A percentile compares a stretch with the other conserved stretches of the same genome.
These are phyloP conservation scores for Trachelipus rathkii DNA, from an alignment of 1,140 invertebrate species.

Conservation along the genomic window DNA sequence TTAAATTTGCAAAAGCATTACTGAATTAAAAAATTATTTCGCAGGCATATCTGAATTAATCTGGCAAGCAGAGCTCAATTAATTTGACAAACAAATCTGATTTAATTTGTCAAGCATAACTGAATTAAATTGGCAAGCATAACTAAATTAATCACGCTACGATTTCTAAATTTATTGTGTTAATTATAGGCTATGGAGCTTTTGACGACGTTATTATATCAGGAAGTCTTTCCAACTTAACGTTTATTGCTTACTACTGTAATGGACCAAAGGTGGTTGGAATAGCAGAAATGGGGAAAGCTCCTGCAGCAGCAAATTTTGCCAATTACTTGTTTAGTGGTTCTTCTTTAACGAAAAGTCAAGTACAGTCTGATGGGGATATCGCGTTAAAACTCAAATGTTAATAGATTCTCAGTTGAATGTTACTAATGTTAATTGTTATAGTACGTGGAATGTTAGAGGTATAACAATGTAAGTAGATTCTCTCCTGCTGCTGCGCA, in stretches of 20 bases:
- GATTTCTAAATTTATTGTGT: constrained; percentile 16
- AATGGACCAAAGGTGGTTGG: constrained; percentile 69
- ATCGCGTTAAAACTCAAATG: constrained; percentile 31
- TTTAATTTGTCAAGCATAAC: no score
- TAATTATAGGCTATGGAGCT: constrained; percentile 66
- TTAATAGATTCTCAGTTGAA: neutral
- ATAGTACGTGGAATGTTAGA: no score
- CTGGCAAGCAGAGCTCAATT: no score
- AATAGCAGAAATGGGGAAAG: constrained; percentile 70
- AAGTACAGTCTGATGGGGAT: constrained; percentile 35
- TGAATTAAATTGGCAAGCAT: no score
- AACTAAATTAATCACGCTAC: no score
- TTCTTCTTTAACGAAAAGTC: constrained; percentile 30
- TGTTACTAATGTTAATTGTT: no score
- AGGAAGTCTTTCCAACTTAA: constrained; percentile 69
- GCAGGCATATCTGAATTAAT: no score
- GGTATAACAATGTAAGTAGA: no score
- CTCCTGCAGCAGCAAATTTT: constrained; percentile 77
- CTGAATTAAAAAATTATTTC: no score
- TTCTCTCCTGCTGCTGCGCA: no score
- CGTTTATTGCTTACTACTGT: constrained; percentile 75
- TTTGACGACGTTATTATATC: constrained; percentile 68
- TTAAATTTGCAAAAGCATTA: no score
- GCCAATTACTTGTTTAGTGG: constrained; percentile 37
- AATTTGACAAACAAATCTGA: no score